Conservation (phyloP, 2,113 vertebrate species). For the Thymallus thymallus region DNA sequence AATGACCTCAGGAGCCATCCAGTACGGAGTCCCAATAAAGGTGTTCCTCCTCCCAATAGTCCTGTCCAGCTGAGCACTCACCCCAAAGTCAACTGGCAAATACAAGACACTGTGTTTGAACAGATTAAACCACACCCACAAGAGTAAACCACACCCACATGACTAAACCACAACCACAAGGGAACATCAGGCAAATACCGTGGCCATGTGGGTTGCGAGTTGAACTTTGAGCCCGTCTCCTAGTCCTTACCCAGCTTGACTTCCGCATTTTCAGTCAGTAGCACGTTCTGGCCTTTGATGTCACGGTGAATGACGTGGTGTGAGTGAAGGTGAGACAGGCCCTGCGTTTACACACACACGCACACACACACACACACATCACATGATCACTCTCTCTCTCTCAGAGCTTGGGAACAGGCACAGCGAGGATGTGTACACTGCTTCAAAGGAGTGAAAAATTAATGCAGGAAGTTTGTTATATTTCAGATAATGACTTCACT, state of each 20-base stretch:
- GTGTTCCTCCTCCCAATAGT: conserved; percentile 94
- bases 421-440: conserved; percentile 22
- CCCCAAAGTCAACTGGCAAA: conserved; percentile 90
- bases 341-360: conserved; percentile 70
- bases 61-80: conserved; percentile 92
- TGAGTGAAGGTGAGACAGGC: conserved; percentile 90
- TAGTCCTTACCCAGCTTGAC: conserved; percentile 88
- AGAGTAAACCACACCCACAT: not conserved
- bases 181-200: no score
- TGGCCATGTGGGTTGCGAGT: not conserved
- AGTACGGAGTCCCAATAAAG: conserved; percentile 95
- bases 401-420: not conserved
- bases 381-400: conserved; percentile 43
- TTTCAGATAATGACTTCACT: conserved; percentile 63
- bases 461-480: conserved; percentile 60
- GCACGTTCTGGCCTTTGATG: conserved; percentile 97
- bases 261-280: conserved; percentile 96
- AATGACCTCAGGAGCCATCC: conserved; percentile 98
- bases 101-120: not conserved
- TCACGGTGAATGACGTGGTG: conserved; percentile 96
- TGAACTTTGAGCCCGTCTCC: not conserved
- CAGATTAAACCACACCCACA: not conserved
- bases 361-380: conserved; percentile 9
- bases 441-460: conserved; percentile 65
- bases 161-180: not conserved